Evolutionary conservation across 2,888 invertebrate species (phyloP), one percentile per base, ranked within the genome.

Genomic region (Chydorus sphaericus): DNA sequence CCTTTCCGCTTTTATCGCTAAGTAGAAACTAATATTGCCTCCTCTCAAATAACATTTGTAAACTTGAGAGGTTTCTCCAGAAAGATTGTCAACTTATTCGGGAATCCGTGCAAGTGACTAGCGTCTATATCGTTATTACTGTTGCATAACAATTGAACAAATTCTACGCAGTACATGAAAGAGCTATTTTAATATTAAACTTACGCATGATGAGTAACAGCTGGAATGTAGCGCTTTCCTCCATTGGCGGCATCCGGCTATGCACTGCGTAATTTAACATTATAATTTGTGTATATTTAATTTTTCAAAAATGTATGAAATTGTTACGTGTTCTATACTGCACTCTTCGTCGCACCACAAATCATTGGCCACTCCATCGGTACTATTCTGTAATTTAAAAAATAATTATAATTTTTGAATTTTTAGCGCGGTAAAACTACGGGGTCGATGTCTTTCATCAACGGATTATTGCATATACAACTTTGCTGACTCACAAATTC

Each of bases 201-300:
- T 86, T 76, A 89, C 89, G 70, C 89, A 90, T 69, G 82, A 81
- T 63, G 77, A 77, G 70, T 82, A 82, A 67, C 89, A 89, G 44
- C 85, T 81, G 53, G 80, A 77, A 65, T 81, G 78, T 63, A 88
- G 71, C 31, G 86, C 86, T 63, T 76, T 75, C 67, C 79, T 78
- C 88, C 87, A 88, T 60, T 83, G 72, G 64, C 77, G 77, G 71
- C 89, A 90, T 57, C 89, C 89, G 68, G 79, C 76, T 58, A 77
- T 75, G 68, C 89, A 90, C 89, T 89, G 77, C 58, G 61, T 59
- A 51, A 31, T 56, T 53, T 29, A 57, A 79, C 80, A 66, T 67
- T 67, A 68, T 66, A 63, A 57, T 54, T 58, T 38, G 1, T 28
- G 31, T 26, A 28, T 31, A 55, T 26, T 16, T 18, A 14, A 48